These are phyloP conservation scores for Gambelia wislizenii DNA, from an alignment of 2,797 vertebrate species.

Conservation along the genomic window DNA sequence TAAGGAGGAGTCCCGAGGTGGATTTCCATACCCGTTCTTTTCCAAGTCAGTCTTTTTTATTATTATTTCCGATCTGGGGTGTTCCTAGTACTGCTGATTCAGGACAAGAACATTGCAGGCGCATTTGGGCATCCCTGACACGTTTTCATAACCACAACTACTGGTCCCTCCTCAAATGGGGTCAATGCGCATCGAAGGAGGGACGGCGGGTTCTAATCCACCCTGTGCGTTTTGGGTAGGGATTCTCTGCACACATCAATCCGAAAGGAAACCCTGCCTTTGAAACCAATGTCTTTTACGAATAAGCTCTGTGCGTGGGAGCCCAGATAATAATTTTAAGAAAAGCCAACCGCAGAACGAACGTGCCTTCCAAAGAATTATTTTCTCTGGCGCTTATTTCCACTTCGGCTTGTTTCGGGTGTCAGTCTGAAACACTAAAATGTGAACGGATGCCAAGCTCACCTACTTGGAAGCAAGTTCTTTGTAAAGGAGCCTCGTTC, in stretches of 20 bases:
- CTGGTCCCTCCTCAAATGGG: not conserved
- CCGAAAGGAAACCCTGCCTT: not conserved
- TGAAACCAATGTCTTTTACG: too few relatives aligned
- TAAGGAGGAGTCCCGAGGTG: not conserved
- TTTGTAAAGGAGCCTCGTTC: not conserved
- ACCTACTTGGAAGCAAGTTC: not conserved
- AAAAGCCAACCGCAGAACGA: not conserved
- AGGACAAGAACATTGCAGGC: not conserved
- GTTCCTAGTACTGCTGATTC: not conserved
- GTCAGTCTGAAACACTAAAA: not conserved
- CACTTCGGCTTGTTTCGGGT: not conserved
- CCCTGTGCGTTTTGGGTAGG: not conserved
- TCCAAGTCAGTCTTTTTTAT: not conserved
- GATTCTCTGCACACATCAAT: not conserved
- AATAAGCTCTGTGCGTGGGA: not conserved
- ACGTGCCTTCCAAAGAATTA: not conserved
- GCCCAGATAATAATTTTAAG: not conserved
- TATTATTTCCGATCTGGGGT: not conserved
- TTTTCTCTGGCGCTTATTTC: not conserved
- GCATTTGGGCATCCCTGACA: rapidly evolving
- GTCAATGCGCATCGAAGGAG: not conserved
- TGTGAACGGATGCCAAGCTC: not conserved
- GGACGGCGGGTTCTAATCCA: not conserved
- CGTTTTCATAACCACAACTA: not conserved
- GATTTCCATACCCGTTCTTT: not conserved